Evolutionary conservation across 1,140 invertebrate genomes (phyloP).

Genomic region (Aphidius gifuensis): DNA sequence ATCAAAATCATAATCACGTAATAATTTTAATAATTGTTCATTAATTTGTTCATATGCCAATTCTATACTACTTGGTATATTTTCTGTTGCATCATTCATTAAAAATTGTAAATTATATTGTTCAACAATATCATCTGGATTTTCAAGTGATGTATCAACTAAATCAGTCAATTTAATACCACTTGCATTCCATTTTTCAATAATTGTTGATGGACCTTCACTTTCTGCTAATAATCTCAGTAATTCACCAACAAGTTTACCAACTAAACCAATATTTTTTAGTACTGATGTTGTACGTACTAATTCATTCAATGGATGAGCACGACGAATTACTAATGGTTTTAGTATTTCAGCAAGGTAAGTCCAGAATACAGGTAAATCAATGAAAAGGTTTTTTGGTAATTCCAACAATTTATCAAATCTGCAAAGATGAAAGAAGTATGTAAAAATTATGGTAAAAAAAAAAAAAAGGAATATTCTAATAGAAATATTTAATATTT

Average conservation of each 20-base stretch:
- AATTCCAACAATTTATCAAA: constrained; percentile 57
- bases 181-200: constrained; percentile 59
- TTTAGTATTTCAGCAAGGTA: constrained; percentile 66
- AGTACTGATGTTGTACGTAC: constrained; percentile 42
- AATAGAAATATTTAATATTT: constrained; percentile 21
- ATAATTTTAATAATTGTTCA: constrained; percentile 58
- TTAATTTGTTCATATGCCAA: constrained; percentile 35
- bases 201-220: constrained; percentile 59
- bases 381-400: constrained; percentile 66
- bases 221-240: constrained; percentile 54
- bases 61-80: too few species aligned
- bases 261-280: constrained; percentile 44
- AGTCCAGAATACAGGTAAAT: constrained; percentile 72
- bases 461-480: background rate
- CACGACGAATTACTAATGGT: constrained; percentile 50
- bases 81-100: constrained; percentile 43
- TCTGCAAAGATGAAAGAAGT: constrained; percentile 37
- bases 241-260: constrained; percentile 56
- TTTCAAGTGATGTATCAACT: constrained; percentile 49
- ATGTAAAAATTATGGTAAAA: background rate
- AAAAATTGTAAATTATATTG: constrained; percentile 64
- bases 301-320: constrained; percentile 52
- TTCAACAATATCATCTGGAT: constrained; percentile 61
- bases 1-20: constrained; percentile 62
- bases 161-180: constrained; percentile 59